Evolutionary conservation across 2,113 vertebrate species (phyloP), one percentile per base, ranked within the genome.

Genomic region (mouse (Mus musculus)): DNA sequence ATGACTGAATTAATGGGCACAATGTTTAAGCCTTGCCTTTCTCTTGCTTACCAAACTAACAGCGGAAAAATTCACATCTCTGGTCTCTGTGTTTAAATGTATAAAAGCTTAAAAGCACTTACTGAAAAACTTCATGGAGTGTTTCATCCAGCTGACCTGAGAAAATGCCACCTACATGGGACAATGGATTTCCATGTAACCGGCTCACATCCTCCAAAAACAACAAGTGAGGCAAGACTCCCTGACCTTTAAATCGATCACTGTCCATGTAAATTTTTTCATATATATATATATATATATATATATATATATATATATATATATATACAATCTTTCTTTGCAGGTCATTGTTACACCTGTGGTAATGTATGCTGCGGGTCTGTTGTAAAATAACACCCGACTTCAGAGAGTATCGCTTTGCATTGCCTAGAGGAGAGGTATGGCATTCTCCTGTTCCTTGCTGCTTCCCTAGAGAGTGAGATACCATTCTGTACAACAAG

Each of bases 371-470:
- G 88, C 93, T 96, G 71, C 69, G 73, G 92, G 78, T 93, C 96
- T 73, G 69, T 26, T 96, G 97, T 97, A 97, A 97, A 95, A 90
- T 90, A 97, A 97, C 97, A 97, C 96, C 95, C 85, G 46, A 78
- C 87, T 73, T 93, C 39, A 81, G 91, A 85, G 92, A 94, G 88
- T 85, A 96, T 97, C 93, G 5, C 95, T 91, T 98, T 95, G 92
- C 89, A 82, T 73, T 61, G 39, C 71, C 28, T 20, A 87, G 92
- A 90, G 46, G 85, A 33, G 52, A 92, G 42, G 91, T 85, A 85
- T 90, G 67, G 33, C 69, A 0, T 91, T 95, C 93, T 77, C 54
- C 42, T 59, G 54, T 63, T 67, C 86, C 72, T 81, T 42, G 13
- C 42, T 82, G 78, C 28, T 82, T 86, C 89, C 78, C 85, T 82